Conservation (phyloP, 2,888 invertebrate species). For the Gerris lacustris region DNA sequence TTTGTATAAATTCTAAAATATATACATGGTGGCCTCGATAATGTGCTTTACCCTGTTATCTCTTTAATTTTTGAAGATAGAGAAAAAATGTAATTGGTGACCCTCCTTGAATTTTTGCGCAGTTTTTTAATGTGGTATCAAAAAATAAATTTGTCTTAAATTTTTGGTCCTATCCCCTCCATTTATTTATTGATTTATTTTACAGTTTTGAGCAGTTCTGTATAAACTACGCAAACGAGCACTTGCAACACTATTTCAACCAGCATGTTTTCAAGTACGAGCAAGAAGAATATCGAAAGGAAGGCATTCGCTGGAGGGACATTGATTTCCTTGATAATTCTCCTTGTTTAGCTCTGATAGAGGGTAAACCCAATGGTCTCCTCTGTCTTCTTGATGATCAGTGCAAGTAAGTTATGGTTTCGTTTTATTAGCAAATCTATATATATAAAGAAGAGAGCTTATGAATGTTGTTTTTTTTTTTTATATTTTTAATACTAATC, state of each 20-base stretch:
- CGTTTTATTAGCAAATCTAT: not conserved
- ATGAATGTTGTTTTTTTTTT: not conserved
- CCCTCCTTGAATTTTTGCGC: too few relatives aligned
- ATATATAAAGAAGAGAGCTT: not conserved
- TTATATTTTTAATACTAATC: not conserved
- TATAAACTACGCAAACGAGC: constrained; percentile 96
- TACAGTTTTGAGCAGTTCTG: constrained; percentile 88
- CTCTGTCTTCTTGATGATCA: constrained; percentile 87
- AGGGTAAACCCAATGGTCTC: constrained; percentile 79
- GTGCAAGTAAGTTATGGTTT: constrained; percentile 64
- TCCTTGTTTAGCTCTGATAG: constrained; percentile 82
- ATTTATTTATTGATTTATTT: too few relatives aligned
- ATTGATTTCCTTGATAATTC: constrained; percentile 95
- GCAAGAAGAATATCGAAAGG: constrained; percentile 86
- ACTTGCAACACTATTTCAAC: constrained; percentile 93
- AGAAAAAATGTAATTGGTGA: too few relatives aligned
- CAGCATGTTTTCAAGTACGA: constrained; percentile 97
- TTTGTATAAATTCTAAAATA: too few relatives aligned
- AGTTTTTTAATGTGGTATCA: too few relatives aligned
- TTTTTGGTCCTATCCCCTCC: too few relatives aligned
- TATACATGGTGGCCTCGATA: too few relatives aligned
- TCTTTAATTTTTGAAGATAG: too few relatives aligned
- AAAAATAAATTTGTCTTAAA: too few relatives aligned
- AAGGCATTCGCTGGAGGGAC: constrained; percentile 89
- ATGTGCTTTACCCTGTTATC: too few relatives aligned